phyloP scores from a whole-genome alignment of 2,113 vertebrate genomes.

The Centropristis striata region DNA sequence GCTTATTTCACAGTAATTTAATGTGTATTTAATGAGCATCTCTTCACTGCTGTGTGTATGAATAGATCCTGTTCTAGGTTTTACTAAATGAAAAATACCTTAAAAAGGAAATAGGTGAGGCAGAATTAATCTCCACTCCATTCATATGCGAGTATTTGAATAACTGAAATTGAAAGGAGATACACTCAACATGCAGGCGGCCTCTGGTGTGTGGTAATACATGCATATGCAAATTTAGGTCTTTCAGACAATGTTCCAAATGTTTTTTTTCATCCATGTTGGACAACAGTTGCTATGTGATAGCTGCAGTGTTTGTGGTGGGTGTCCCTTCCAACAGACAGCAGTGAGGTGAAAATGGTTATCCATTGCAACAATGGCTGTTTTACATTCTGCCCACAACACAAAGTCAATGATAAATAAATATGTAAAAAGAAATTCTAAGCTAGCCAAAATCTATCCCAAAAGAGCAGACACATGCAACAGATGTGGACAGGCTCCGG shows the following conservation, averaged over 20 bases:
- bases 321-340: neutral
- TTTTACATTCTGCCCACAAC: neutral
- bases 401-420: neutral
- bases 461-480: too few species aligned
- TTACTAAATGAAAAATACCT: neutral
- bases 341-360: constrained; percentile 5
- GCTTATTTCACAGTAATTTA: neutral
- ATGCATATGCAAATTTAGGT: neutral
- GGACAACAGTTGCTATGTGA: neutral
- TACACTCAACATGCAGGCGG: neutral
- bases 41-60: neutral
- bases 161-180: neutral
- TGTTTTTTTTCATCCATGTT: neutral
- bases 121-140: neutral
- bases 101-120: neutral
- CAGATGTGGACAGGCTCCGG: too few species aligned
- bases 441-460: too few species aligned
- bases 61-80: neutral
- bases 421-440: neutral
- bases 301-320: neutral
- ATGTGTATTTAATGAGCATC: neutral
- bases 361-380: neutral
- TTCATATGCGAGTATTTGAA: neutral
- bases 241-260: neutral
- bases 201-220: constrained; percentile 16